phyloP scores from a whole-genome alignment of 2,797 vertebrate genomes.

The Pteronotus mesoamericanus region DNA sequence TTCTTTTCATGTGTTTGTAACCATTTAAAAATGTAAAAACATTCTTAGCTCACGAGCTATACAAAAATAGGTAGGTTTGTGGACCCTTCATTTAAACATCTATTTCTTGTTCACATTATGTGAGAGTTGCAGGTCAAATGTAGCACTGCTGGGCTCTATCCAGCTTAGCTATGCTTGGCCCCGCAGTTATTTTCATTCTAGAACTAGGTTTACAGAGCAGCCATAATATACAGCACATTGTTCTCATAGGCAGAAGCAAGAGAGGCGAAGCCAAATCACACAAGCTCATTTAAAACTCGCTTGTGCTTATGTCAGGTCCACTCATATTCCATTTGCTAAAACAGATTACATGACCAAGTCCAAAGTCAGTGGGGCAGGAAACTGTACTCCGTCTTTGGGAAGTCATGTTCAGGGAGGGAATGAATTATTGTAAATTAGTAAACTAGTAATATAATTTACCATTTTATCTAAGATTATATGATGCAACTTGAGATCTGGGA shows the following conservation, averaged over 20 bases:
- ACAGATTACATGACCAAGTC: not conserved
- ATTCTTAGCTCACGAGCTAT: not conserved
- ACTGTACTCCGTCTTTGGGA: not conserved
- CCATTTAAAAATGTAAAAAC: not conserved
- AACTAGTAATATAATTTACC: not conserved
- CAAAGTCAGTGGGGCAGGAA: not conserved
- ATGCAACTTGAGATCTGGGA: not conserved
- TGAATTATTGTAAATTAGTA: not conserved
- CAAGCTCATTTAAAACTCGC: not conserved
- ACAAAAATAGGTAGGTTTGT: not conserved
- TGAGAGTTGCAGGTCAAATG: not conserved
- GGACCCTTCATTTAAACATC: not conserved
- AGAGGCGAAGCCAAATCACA: not conserved
- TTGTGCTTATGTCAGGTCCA: not conserved
- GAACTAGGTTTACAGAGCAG: not conserved
- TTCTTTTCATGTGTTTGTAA: slow-evolving; percentile 1
- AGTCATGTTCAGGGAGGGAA: not conserved
- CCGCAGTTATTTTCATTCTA: not conserved
- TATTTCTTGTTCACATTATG: not conserved
- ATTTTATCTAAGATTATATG: not conserved
- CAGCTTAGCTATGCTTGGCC: not conserved
- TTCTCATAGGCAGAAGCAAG: not conserved
- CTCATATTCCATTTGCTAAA: not conserved
- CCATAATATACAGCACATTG: not conserved
- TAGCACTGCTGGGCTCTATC: not conserved